Base-by-base conservation (phyloP, 1,140 invertebrate genomes). In the Brachionus manjavacas region DNA sequence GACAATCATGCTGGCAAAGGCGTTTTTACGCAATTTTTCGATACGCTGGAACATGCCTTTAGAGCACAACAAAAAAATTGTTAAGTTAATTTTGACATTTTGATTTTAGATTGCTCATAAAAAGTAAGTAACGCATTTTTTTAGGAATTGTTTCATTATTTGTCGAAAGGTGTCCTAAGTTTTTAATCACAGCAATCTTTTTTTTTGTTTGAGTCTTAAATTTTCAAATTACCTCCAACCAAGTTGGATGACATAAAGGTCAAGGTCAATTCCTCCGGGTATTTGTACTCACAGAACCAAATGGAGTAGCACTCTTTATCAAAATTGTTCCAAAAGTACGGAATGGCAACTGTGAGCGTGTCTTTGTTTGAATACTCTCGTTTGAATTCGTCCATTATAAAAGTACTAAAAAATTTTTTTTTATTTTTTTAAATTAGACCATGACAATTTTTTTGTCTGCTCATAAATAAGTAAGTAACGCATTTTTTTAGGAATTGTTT, bases 311-410 rank as follows among this genome's bases (percentile, higher is more conserved):
- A 93, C 88, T 97, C 93, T 23, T 94, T 91, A 89, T 99, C 98
- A 90, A 99, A 99, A 88, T 99, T 96, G 87, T 97, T 92, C 94
- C 96, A 99, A 91, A 99, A 99, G 88, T 96, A 99, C 2, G 96
- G 95, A 87, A 99, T 93, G 49, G 97, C 98, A 87, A 94, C 93
- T 39, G 92, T 90, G 20, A 87, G 85, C 88, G 95, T 96, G 81
- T 97, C 95, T 90, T 99, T 94, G 87, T 99, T 99, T 60, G 96
- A 99, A 89, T 99, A 99, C 86, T 92, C 93, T 84, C 95, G 92
- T 91, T 99, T 99, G 90, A 97, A 99, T 88, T 96, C 95, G 87
- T 99, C 98, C 92, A 99, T 94, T 87, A 94, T 93, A 90, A 98
- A 99, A 31, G 92, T 94, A 66, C 93, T 94, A 84, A 72, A 68